Conservation (phyloP, 2,888 invertebrate genomes). For the Thymelicus sylvestris region DNA sequence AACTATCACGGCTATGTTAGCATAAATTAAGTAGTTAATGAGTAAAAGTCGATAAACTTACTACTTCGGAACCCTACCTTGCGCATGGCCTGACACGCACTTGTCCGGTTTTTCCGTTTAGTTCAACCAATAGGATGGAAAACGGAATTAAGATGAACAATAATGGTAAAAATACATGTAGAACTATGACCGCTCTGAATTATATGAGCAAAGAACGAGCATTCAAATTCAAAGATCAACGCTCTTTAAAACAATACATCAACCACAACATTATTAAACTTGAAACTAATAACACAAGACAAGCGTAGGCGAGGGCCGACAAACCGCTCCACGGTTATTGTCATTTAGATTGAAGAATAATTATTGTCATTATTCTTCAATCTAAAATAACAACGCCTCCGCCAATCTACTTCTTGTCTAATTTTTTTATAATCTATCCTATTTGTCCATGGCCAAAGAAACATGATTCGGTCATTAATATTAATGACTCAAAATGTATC, state of each 20-base stretch:
- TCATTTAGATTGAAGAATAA: constrained; percentile 7
- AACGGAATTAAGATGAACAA: not conserved
- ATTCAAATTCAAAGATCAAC: constrained; percentile 42
- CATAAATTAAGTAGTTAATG: too few relatives aligned
- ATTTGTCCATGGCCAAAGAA: constrained; percentile 28
- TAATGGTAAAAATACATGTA: not conserved
- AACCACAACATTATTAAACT: constrained; percentile 42
- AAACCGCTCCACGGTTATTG: constrained; percentile 47
- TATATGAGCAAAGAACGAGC: constrained; percentile 5
- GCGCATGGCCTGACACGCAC: too few relatives aligned
- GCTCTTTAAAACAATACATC: constrained; percentile 40
- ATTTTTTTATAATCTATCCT: constrained; percentile 55
- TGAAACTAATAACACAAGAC: constrained; percentile 50
- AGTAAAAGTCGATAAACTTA: too few relatives aligned
- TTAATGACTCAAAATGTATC: constrained; percentile 34
- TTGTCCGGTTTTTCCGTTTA: too few relatives aligned
- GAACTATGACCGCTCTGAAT: constrained; percentile 3
- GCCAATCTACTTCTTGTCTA: constrained; percentile 54
- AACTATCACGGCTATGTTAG: too few relatives aligned
- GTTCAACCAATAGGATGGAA: too few relatives aligned
- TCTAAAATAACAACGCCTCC: constrained; percentile 69
- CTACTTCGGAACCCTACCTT: too few relatives aligned
- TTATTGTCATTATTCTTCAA: constrained; percentile 65
- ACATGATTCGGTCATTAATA: constrained; percentile 37
- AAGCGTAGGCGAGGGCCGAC: constrained; percentile 61